Base-by-base conservation (phyloP, 2,797 vertebrate species). In the Scyliorhinus canicula region DNA sequence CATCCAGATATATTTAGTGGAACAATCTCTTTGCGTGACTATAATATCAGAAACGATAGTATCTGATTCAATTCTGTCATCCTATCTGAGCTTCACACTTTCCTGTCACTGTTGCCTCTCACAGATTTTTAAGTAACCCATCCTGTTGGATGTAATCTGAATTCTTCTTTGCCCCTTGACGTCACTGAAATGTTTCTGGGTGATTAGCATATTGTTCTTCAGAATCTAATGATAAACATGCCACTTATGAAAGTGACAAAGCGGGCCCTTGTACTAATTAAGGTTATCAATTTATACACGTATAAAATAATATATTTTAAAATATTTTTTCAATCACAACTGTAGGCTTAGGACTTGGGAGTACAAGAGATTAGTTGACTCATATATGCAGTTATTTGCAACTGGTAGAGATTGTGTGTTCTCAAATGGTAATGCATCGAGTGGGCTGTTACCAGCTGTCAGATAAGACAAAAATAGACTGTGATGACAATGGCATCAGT, bases 211-310 rank as follows among this genome's bases (percentile, higher is more conserved):
- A 97, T n/a, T 97, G 96, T 97, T 95, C 96, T 96, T 95, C 69
- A 98, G 97, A 97, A 97, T 97, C 97, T 97, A 97, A 95, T 98
- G 98, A 98, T 96, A 97, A 96, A 97, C 96, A 96, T 97, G 96
- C 16, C 96, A 97, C 96, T 96, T 97, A 95, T 97, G 96, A 97
- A 55, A 74, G 44, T 71, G 47, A 94, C 93, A 71, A 74, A 74
- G 28, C 67, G 7, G 28, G 50, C 0, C 0, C 60, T 91, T 91
- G 8, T 26, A 65, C 65, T 91, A 26, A 65, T 65, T 65, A 44
- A 91, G 26, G 8, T 40, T 50, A 40, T 91, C 44, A 91, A 26
- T 63, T 44, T 40, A 63, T 28, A 44, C 60, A 28, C 88, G 28
- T 91, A 40, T 65, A 44, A 91, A 91, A 63, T 44, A 91, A 91